Evolutionary conservation across 2,113 vertebrate species (phyloP), one percentile per base, ranked within the genome.

Genomic region (rabbit (Oryctolagus cuniculus)): DNA sequence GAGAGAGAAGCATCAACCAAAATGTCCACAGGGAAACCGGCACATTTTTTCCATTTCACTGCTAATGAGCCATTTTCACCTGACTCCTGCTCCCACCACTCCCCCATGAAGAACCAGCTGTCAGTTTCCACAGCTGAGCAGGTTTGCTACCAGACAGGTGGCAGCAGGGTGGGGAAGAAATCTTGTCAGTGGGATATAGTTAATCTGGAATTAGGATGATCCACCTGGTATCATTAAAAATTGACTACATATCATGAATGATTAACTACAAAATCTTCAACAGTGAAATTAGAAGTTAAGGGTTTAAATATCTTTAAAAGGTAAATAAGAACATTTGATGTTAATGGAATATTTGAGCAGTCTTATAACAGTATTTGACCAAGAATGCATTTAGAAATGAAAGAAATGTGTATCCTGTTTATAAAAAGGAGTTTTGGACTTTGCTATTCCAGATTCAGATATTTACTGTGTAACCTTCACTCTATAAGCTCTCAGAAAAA

Each of bases 11-110:
- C 49, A 53, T 91, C 63, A 49, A 83, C 70, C 79, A 87, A 63
- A 55, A 82, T 3, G 21, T 87, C 91, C 29, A 1, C 55, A 70
- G 96, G 94, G 93, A 96, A 85, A 66, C 93, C 63, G 89, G 72
- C 77, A 94, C 22, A 91, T 94, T 97, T 96, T 96, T 97, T 96
- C 89, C 89, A 91, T 98, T 96, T 95, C 91, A 72, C 70, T 96
- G 94, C 93, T 97, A 96, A 97, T 96, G 95, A 97, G 94, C 94
- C 96, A 84, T 95, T 95, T 96, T 97, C 95, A 96, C 96, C 96
- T 96, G 89, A 96, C 73, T 95, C 58, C 79, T 96, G 77, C 83
- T 93, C 83, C 74, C 85, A 38, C 9, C 36, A 66, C 53, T 69
- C 72, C 67, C 85, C 72, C 17, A 9, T 69, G 53, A 95, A 96